Conservation (phyloP, 2,888 invertebrate genomes). For the Belgica antarctica region DNA sequence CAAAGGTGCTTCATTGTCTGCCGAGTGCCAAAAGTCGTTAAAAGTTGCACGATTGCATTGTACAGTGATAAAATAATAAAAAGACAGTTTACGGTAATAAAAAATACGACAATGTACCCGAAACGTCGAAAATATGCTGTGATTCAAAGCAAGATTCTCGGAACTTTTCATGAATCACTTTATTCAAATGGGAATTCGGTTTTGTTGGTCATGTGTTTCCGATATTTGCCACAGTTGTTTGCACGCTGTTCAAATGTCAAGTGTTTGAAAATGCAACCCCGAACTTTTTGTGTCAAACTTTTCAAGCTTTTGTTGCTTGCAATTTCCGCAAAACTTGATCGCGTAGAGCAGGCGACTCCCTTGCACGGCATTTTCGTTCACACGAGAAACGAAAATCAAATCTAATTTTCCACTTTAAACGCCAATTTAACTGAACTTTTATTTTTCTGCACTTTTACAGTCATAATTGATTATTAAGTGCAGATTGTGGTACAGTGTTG, state of each 20-base stretch:
- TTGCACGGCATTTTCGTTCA: too few relatives aligned
- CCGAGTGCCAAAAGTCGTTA: neutral
- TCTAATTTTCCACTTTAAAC: constrained; percentile 1
- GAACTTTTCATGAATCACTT: neutral
- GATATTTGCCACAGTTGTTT: too few relatives aligned
- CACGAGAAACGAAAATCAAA: neutral
- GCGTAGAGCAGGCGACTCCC: too few relatives aligned
- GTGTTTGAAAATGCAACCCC: too few relatives aligned
- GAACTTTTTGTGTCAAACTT: too few relatives aligned
- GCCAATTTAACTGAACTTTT: neutral
- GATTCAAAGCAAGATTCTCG: neutral
- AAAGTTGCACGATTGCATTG: neutral
- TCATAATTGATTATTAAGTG: neutral
- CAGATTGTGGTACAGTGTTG: too few relatives aligned
- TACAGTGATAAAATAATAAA: neutral
- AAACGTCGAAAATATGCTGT: neutral
- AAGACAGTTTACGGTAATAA: neutral
- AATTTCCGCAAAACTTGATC: too few relatives aligned
- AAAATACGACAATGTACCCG: neutral
- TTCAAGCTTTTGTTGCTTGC: too few relatives aligned
- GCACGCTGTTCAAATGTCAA: too few relatives aligned
- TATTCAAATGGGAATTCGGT: neutral
- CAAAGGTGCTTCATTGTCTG: constrained; percentile 10
- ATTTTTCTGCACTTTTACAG: neutral
- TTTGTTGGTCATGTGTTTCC: neutral